phyloP scores from a whole-genome alignment of 2,113 vertebrate genomes.

The Pitta sordida region DNA sequence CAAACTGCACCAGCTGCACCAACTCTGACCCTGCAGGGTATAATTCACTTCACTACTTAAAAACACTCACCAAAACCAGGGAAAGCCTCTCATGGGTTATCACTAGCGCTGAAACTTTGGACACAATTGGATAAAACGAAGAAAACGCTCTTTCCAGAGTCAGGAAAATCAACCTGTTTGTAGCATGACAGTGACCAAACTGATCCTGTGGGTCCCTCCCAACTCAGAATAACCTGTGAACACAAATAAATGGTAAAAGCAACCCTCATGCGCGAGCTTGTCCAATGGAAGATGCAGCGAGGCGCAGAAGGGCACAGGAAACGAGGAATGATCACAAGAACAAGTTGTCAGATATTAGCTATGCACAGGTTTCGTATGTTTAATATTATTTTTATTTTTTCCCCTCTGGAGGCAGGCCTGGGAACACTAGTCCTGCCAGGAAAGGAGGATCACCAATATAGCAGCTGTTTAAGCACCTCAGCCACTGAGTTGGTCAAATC shows the following conservation, averaged over 20 bases:
- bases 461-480: background rate
- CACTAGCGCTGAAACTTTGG: background rate
- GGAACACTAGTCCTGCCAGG: background rate
- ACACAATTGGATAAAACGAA: background rate
- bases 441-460: background rate
- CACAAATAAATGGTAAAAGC: background rate
- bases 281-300: background rate
- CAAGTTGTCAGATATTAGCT: background rate
- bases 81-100: fast-evolving
- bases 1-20: background rate
- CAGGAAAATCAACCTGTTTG: background rate
- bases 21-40: background rate
- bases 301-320: background rate
- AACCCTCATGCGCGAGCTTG: background rate
- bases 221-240: too few relatives aligned
- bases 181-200: background rate
- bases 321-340: background rate
- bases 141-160: background rate
- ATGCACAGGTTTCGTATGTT: background rate
- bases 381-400: background rate
- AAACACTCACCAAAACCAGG: background rate
- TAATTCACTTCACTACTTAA: background rate
- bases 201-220: too few relatives aligned
- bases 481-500: background rate
- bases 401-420: background rate